phyloP scores from a whole-genome alignment of 2,888 invertebrate genomes.

The Reticulitermes lucifugus region DNA sequence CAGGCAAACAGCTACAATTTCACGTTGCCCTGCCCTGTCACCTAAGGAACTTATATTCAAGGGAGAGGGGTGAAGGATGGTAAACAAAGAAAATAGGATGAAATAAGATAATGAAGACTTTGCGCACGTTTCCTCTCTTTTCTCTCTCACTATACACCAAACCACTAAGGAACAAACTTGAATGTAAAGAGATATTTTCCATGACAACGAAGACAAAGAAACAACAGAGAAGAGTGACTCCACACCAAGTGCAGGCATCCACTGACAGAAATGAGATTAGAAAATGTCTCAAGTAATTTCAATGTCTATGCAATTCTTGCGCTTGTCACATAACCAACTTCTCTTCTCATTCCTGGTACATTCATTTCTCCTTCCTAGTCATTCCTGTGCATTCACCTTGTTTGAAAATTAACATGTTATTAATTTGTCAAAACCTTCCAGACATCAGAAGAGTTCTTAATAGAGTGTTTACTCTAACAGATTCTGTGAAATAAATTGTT shows the following conservation, averaged over 20 bases:
- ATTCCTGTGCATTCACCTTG: no score
- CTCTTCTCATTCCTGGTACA: not conserved
- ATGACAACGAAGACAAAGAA: constrained; percentile 15
- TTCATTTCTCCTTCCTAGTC: not conserved
- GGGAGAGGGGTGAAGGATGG: not conserved
- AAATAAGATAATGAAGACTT: constrained; percentile 31
- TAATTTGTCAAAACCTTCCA: no score
- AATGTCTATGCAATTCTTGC: not conserved
- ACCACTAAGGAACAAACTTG: constrained; percentile 12
- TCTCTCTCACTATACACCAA: not conserved
- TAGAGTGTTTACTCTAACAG: no score
- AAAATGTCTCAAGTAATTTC: not conserved
- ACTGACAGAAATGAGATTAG: not conserved
- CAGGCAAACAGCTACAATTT: not conserved
- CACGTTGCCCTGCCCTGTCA: not conserved
- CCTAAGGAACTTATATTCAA: constrained; percentile 11
- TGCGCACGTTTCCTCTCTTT: not conserved
- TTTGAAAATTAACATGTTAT: no score
- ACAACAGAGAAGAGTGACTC: not conserved
- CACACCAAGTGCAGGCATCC: not conserved
- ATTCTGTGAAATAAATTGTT: no score
- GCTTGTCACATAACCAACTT: not conserved
- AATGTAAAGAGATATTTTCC: constrained; percentile 29
- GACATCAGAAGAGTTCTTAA: no score
- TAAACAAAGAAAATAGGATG: constrained; percentile 21